Evolutionary conservation across 2,888 invertebrate genomes (phyloP), one percentile per base, ranked within the genome.

Genomic region (Agrochola circellaris): DNA sequence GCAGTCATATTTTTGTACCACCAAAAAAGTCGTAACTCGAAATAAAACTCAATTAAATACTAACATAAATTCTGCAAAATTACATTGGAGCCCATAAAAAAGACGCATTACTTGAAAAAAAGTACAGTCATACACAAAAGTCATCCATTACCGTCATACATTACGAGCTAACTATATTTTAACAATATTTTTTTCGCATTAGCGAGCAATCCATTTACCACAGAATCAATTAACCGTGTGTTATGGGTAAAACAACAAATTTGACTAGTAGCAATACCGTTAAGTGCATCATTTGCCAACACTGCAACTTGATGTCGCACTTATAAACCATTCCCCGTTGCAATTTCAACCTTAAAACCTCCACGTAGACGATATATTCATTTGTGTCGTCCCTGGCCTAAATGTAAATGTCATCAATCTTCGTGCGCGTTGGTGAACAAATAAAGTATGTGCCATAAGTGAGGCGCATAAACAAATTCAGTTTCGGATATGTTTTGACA

Each of bases 221-320:
- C 82, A 81, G 85, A 90, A 91, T 90, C 93, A 93, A 93, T 93
- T 92, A 93, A 85, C 88, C 72, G 69, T 62, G 34, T 65, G 78
- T 83, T 78, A 77, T 73, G 75, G 83, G 85, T 86, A 89, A 91
- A 93, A 93, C 91, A 92, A 92, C 92, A 93, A 92, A 92, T 92
- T 92, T 91, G 83, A 91, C 89, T 83, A 26, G 76, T 86, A 79
- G 92, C 92, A 94, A 94, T 95, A 92, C 87, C 77, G 91, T 88
- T 93, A 90, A 95, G 95, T 95, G 94, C 94, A 94, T 93, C 92
- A 92, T 93, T 93, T 92, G 87, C 89, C 82, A 77, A 77, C 88
- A 80, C 79, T 89, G 90, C 90, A 89, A 86, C 74, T 81, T 75
- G 84, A 86, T 88, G 89, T 87, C 85, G 82, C 86, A 87, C 66